A percentile compares a stretch with the other conserved stretches of the same genome.
These are phyloP conservation scores for Drosophila saltans DNA, from an alignment of 1,140 invertebrate genomes.

Conservation along the genomic window DNA sequence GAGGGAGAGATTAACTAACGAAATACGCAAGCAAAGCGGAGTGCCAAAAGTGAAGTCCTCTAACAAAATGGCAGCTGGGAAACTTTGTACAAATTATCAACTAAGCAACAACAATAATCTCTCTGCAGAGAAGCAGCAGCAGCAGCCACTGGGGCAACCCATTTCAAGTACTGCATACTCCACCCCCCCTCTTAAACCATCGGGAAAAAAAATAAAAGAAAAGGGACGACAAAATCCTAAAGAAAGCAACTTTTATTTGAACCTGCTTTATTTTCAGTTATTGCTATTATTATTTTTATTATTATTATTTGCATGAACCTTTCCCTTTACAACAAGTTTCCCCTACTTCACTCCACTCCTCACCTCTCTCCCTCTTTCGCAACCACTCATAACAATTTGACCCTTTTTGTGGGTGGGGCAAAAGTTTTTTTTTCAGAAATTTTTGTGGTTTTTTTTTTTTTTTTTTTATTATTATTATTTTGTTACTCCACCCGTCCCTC, in stretches of 20 bases:
- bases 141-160: no score
- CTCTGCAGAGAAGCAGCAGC: background rate
- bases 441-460: constrained; percentile 39
- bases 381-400: constrained; percentile 59
- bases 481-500: no score
- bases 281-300: constrained; percentile 73
- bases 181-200: no score
- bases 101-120: constrained; percentile 72
- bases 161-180: no score
- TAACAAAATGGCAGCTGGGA: constrained; percentile 50
- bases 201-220: constrained; percentile 16
- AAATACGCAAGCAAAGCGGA: constrained; percentile 11
- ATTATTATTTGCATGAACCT: constrained; percentile 68
- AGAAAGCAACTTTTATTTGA: constrained; percentile 52
- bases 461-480: constrained; percentile 1
- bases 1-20: background rate
- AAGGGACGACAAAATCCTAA: constrained; percentile 47
- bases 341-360: background rate
- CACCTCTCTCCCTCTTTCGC: background rate
- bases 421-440: constrained; percentile 56
- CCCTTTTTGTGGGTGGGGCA: constrained; percentile 37
- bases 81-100: constrained; percentile 75
- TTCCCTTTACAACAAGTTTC: no score
- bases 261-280: constrained; percentile 59
- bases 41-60: constrained; percentile 13